Conservation (phyloP, 2,797 vertebrate species). For the Phrynocephalus vlangalii region DNA sequence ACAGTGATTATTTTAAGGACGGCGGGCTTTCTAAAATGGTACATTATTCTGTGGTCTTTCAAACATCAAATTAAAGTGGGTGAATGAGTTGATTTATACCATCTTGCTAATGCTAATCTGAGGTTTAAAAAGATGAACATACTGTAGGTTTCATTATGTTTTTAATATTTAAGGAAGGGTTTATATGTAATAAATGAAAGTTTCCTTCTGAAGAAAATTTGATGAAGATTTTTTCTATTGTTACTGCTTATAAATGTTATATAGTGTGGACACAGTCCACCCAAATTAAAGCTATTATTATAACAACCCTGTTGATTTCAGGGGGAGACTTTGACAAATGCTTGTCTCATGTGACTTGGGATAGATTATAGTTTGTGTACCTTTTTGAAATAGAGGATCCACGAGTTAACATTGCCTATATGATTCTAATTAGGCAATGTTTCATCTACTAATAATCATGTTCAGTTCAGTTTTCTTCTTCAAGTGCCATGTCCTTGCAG, state of each 20-base stretch:
- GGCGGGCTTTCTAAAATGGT: conserved; percentile 36
- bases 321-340: not conserved
- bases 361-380: not conserved
- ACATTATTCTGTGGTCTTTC: not conserved
- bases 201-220: conserved; percentile 41
- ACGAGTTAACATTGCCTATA: conserved; percentile 15
- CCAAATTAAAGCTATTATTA: not conserved
- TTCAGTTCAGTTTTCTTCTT: not conserved
- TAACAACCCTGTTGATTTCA: not conserved
- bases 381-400: conserved; percentile 17
- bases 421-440: not conserved
- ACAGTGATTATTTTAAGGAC: not conserved
- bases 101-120: conserved; percentile 40
- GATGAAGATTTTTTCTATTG: not conserved
- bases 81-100: conserved; percentile 50
- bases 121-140: conserved; percentile 37
- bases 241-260: conserved; percentile 35
- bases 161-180: conserved; percentile 46
- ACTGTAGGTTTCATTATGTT: conserved; percentile 6
- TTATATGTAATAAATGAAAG: conserved; percentile 42
- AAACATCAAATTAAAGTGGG: conserved; percentile 42
- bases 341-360: not conserved
- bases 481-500: too few relatives aligned
- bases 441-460: not conserved
- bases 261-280: not conserved